Percentiles rank a stretch among this genome's conserved stretches.
Conservation (phyloP, 2,888 invertebrate genomes). For the Nemurella pictetii region DNA sequence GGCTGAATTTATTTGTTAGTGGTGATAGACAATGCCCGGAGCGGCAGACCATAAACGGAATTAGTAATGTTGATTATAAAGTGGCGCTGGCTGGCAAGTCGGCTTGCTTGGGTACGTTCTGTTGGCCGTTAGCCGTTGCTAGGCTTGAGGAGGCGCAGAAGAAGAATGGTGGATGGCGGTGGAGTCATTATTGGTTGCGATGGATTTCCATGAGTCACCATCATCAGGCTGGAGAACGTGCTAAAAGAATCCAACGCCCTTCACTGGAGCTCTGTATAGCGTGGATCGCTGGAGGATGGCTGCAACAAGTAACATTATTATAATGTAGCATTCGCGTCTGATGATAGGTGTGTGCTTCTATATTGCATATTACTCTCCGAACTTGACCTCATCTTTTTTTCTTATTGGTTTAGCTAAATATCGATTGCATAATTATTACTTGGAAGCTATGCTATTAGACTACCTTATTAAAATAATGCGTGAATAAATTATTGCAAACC, state of each 20-base stretch:
- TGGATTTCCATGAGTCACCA: conserved; percentile 2
- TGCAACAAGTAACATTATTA: neutral
- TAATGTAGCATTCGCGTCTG: neutral
- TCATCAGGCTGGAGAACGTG: neutral
- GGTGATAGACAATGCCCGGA: neutral
- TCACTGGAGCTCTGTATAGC: neutral
- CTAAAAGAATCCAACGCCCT: conserved; percentile 4
- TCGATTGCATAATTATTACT: neutral
- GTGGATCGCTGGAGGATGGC: neutral
- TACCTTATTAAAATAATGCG: neutral
- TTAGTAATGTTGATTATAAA: neutral
- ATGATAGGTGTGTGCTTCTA: neutral
- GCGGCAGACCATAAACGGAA: neutral
- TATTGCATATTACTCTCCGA: neutral
- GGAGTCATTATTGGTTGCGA: neutral
- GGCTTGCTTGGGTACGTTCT: no score
- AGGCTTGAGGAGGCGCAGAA: no score
- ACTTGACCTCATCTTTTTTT: neutral
- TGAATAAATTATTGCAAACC: conserved; percentile 15
- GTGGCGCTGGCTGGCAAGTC: no score
- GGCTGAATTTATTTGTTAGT: neutral
- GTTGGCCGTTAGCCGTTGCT: neutral
- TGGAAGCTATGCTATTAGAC: neutral
- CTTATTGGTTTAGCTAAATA: neutral
- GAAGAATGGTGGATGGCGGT: neutral